These are phyloP conservation scores for Scaptomyza polygonia DNA, from an alignment of 2,888 invertebrate species.

Conservation along the genomic window DNA sequence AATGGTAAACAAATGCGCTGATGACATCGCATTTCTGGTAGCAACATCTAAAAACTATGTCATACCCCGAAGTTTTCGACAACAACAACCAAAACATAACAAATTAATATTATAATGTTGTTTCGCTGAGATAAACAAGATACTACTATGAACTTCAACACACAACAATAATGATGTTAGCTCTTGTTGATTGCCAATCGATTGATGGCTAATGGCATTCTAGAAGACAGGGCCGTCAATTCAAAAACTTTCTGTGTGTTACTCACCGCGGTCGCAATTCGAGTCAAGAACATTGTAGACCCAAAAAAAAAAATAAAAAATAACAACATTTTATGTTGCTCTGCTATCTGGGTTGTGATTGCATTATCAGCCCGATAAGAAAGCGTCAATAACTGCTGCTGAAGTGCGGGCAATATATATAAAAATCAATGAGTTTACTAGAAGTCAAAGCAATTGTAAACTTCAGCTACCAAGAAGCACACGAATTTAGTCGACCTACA, in stretches of 20 bases:
- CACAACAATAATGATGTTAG: conserved; percentile 32
- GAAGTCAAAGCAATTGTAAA: conserved; percentile 68
- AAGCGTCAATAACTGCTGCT: conserved; percentile 12
- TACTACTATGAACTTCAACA: conserved; percentile 38
- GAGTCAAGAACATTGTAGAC: conserved; percentile 49
- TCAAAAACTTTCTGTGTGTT: conserved; percentile 25
- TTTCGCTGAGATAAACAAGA: conserved; percentile 56
- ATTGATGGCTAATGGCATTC: conserved; percentile 35
- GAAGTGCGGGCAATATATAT: conserved; percentile 51
- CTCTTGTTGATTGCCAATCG: conserved; percentile 31
- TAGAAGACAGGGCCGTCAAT: conserved; percentile 25
- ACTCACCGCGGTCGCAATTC: conserved; percentile 38
- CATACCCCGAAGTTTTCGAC: conserved; percentile 47
- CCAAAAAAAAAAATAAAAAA: conserved; percentile 48
- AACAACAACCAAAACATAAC: conserved; percentile 3
- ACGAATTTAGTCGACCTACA: conserved; percentile 40
- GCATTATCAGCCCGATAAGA: conserved; percentile 63
- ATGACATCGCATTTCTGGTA: conserved; percentile 35
- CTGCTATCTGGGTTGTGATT: conserved; percentile 35
- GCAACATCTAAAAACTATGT: conserved; percentile 29
- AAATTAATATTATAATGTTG: conserved; percentile 23
- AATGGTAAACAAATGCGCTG: conserved; percentile 39
- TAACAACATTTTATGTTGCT: conserved; percentile 36
- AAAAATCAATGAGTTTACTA: conserved; percentile 60
- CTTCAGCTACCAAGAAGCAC: conserved; percentile 52